Evolutionary conservation across 2,797 vertebrate species (phyloP).

Genomic region (Mallotus villosus): DNA sequence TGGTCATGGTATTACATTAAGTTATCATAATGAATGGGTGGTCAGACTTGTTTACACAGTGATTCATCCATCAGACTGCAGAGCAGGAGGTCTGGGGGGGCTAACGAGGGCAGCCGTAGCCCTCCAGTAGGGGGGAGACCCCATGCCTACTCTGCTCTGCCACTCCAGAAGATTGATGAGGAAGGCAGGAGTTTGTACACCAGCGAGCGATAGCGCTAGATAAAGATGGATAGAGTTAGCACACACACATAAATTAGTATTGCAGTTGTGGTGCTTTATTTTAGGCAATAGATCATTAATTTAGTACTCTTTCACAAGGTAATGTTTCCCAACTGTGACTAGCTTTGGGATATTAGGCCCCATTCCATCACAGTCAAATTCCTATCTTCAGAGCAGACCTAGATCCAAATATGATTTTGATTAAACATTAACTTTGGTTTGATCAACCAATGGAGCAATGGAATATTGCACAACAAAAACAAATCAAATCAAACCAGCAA

Average conservation of each 20-base stretch:
- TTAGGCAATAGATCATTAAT: conserved; percentile 19
- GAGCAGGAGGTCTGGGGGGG: conserved; percentile 74
- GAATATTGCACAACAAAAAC: not conserved
- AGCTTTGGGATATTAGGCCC: conserved; percentile 1
- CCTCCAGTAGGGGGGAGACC: conserved; percentile 80
- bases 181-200: conserved; percentile 20
- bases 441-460: not conserved
- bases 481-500: not conserved
- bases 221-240: not conserved
- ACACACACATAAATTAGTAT: not conserved
- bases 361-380: not conserved
- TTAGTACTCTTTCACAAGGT: conserved; percentile 15
- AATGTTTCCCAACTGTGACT: conserved; percentile 17
- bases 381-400: not conserved
- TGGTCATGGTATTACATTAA: not conserved
- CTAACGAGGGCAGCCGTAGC: conserved; percentile 81
- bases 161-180: conserved; percentile 85
- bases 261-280: conserved; percentile 38
- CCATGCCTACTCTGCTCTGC: conserved; percentile 82
- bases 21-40: not conserved
- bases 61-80: conserved; percentile 78
- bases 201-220: not conserved
- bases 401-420: not conserved
- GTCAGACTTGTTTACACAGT: conserved; percentile 24
- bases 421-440: not conserved